Base-by-base conservation (phyloP, 2,113 vertebrate species). In the Zosterops hypoxanthus region DNA sequence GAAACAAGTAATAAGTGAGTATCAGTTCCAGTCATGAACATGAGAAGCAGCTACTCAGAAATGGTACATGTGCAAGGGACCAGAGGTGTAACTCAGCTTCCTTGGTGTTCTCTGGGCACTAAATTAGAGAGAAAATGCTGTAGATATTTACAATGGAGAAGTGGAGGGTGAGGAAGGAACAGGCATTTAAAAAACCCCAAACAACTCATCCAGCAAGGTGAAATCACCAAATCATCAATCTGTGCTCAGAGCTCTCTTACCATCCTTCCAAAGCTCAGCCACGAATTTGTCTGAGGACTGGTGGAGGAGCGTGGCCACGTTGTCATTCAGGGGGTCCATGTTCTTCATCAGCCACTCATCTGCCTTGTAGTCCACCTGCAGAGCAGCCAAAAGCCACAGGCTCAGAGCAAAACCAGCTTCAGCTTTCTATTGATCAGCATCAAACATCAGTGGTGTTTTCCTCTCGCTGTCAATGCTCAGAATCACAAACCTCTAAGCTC, bases 311-410 rank as follows among this genome's bases (percentile, higher is more conserved):
- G 99, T 99, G 68, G 99, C 99, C 96, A 99, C 99, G 0, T 99
- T 99, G 98, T 99, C 99, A 1, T 99, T 99, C 86, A 99, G 98
- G 7, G 99, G 99, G 84, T 99, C 99, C 99, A 99, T 99, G 96
- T 99, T 99, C 98, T 99, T 99, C 99, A 99, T 99, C 71, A 99
- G 94, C 99, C 99, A 99, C 97, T 99, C 99, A 8, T 99, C 99
- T 5, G 99, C 99, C 90, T 99, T 99, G 95, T 99, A 99, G 95
- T 99, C 99, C 92, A 99, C 99, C 99, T 99, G 94, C 20, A 59
- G 61, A 57, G 65, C 69, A 94, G 63, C 78, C 55, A 64, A 53
- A 78, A 21, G 49, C 14, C 31, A 50, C 10, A 17, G 2, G 19
- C 57, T 15, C 72, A 50, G 72, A 31, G 46, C 1, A 88, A 18